phyloP scores from a whole-genome alignment of 2,113 vertebrate species.

The Diadophis punctatus region DNA sequence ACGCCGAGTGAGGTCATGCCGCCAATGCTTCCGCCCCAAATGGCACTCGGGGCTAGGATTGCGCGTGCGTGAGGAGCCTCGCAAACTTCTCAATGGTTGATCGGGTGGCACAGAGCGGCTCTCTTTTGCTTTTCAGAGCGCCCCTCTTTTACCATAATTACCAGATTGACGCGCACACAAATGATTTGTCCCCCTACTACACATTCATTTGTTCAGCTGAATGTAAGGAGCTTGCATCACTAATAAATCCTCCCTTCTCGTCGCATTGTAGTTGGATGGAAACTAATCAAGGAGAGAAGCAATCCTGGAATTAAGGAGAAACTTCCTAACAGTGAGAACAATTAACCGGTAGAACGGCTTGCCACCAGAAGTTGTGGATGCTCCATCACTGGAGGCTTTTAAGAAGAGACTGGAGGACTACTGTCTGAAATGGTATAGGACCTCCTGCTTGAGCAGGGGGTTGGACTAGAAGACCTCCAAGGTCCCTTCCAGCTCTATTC shows the following conservation, averaged over 20 bases:
- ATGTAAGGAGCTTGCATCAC: neutral
- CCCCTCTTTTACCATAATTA: neutral
- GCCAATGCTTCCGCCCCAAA: neutral
- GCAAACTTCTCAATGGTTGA: neutral
- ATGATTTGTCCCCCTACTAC: neutral
- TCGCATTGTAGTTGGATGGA: neutral
- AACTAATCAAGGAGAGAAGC: neutral
- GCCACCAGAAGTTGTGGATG: no score
- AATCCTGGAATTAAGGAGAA: no score
- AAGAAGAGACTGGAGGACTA: no score
- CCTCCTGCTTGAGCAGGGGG: no score
- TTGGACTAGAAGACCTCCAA: no score
- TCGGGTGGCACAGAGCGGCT: neutral
- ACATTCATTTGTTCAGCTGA: neutral
- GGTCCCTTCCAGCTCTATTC: no score
- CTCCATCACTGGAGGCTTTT: no score
- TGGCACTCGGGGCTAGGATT: accelerated
- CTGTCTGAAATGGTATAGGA: no score
- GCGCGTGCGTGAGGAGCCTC: neutral
- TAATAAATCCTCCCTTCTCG: neutral
- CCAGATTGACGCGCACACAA: neutral
- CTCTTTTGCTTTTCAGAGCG: neutral
- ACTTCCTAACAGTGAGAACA: no score
- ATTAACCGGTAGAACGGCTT: no score
- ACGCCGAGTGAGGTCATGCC: neutral